A percentile compares a stretch with the other conserved stretches of the same genome.
These are phyloP conservation scores for Acropternis orthonyx DNA, from an alignment of 2,797 vertebrate genomes.

Conservation along the genomic window DNA sequence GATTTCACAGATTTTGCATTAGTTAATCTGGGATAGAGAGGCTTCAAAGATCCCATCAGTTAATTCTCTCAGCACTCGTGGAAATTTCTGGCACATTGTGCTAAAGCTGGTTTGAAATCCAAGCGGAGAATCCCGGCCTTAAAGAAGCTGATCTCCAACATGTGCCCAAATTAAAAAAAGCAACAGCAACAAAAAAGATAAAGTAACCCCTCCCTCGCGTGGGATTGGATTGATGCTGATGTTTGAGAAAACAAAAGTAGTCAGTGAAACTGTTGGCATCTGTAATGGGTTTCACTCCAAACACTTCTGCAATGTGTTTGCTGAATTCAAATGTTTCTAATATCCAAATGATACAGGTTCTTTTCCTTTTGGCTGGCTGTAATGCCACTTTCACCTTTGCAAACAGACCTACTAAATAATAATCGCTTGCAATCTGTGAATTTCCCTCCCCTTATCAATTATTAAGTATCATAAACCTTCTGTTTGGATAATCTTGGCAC, in stretches of 20 bases:
- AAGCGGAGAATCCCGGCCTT: slow-evolving; percentile 63
- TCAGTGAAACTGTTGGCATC: background rate
- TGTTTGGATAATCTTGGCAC: slow-evolving; percentile 78
- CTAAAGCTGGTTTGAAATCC: slow-evolving; percentile 78
- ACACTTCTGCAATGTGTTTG: slow-evolving; percentile 12
- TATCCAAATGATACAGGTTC: background rate
- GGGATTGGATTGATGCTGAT: slow-evolving; percentile 4
- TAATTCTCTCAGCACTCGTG: slow-evolving; percentile 75
- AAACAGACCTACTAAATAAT: slow-evolving; percentile 82
- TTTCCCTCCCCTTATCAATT: slow-evolving; percentile 77
- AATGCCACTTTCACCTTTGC: slow-evolving; percentile 76
- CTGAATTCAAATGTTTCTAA: background rate
- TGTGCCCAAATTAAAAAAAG: slow-evolving; percentile 28
- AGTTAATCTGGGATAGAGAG: slow-evolving; percentile 78
- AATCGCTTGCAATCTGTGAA: slow-evolving; percentile 67
- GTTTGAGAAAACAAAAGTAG: background rate
- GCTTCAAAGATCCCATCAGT: slow-evolving; percentile 79
- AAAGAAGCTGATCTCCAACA: slow-evolving; percentile 57
- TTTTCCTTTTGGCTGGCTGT: slow-evolving; percentile 59
- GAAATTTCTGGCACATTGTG: slow-evolving; percentile 74
- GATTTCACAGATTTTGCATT: slow-evolving; percentile 79
- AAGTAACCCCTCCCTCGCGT: slow-evolving; percentile 26
- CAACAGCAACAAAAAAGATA: background rate
- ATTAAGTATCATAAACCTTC: slow-evolving; percentile 83
- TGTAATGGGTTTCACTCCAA: background rate